These are phyloP conservation scores for Thryonomys swinderianus DNA, from an alignment of 2,113 vertebrate species.

Conservation along the genomic window DNA sequence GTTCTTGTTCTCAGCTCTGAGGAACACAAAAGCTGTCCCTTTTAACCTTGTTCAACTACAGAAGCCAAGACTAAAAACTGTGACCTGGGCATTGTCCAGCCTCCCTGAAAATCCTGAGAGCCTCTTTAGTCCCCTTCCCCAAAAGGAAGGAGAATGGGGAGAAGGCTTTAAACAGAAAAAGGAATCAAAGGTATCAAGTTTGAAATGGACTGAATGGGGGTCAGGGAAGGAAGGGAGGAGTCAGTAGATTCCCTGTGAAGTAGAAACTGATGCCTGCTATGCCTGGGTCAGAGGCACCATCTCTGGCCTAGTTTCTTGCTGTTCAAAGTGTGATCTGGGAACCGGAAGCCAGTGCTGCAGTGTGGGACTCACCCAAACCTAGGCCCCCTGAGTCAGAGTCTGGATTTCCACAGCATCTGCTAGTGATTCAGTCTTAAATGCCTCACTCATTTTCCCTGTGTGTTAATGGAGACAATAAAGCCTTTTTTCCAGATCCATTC, in stretches of 20 bases:
- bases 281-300: background rate
- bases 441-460: background rate
- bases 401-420: background rate
- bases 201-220: background rate
- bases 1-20: constrained; percentile 10
- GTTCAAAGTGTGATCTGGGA: background rate
- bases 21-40: background rate
- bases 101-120: background rate
- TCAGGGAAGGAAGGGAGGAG: background rate
- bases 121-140: background rate
- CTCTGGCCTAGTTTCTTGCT: background rate
- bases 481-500: background rate
- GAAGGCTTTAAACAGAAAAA: background rate
- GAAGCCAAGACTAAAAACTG: background rate
- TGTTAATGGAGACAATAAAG: background rate
- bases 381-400: background rate
- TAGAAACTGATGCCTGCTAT: background rate
- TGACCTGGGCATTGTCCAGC: background rate
- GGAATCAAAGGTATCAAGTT: background rate
- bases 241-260: background rate
- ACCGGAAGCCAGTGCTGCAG: background rate
- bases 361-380: background rate
- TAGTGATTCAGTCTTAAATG: background rate
- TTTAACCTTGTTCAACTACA: background rate
- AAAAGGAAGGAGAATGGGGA: background rate